These are phyloP conservation scores for Dascyllus trimaculatus DNA, from an alignment of 2,113 vertebrate genomes.

Conservation along the genomic window DNA sequence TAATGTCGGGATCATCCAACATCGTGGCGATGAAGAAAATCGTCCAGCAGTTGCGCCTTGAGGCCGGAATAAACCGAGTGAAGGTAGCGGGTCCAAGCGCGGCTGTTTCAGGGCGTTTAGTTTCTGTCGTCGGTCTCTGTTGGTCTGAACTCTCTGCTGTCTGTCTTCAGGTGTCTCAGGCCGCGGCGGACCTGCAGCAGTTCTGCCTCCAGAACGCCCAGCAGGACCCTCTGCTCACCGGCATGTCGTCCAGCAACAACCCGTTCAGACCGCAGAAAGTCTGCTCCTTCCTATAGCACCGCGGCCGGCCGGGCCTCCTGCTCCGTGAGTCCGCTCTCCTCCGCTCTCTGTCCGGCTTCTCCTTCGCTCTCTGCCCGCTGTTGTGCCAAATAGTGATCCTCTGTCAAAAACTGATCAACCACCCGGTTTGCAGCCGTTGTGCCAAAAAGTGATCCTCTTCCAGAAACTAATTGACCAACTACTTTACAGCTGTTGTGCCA, in stretches of 20 bases:
- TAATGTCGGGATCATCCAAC: constrained; percentile 91
- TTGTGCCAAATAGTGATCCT: too few species aligned
- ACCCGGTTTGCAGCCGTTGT: too few species aligned
- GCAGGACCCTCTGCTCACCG: constrained; percentile 96
- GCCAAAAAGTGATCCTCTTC: too few species aligned
- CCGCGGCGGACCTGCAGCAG: constrained; percentile 95
- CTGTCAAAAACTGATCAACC: too few species aligned
- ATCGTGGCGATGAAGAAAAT: constrained; percentile 92
- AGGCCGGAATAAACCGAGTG: constrained; percentile 91
- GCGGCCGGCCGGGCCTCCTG: background rate
- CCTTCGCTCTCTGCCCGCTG: too few species aligned
- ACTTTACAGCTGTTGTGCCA: too few species aligned
- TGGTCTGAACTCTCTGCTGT: too few species aligned
- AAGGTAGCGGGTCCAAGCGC: constrained; percentile 83
- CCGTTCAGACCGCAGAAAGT: constrained; percentile 97
- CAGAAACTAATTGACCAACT: too few species aligned
- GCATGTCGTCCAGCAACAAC: constrained; percentile 95
- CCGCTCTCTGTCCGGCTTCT: too few species aligned
- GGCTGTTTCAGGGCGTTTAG: constrained; percentile 34
- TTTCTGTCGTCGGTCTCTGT: background rate
- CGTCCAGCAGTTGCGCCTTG: constrained; percentile 92
- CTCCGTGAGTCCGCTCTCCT: constrained; percentile 39
- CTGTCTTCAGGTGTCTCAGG: constrained; percentile 93
- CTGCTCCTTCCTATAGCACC: constrained; percentile 93
- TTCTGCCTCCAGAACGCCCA: constrained; percentile 96